Percentiles rank a stretch among this genome's conserved stretches.
phyloP scores from a whole-genome alignment of 2,888 invertebrate species.

The Meandrusa payeni region DNA sequence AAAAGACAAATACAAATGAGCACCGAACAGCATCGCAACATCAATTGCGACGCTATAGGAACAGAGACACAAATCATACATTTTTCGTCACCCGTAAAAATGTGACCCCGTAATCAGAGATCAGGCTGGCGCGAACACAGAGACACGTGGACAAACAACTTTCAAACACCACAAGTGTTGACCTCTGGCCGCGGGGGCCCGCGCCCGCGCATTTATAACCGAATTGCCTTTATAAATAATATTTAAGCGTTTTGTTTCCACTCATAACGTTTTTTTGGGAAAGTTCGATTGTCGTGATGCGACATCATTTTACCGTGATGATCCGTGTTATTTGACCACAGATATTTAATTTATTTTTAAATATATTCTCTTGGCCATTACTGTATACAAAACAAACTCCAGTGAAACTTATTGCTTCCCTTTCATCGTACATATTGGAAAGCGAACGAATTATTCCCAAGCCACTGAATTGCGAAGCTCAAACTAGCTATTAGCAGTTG shows the following conservation, averaged over 20 bases:
- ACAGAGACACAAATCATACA: not conserved
- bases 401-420: too few relatives aligned
- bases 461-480: too few relatives aligned
- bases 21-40: not conserved
- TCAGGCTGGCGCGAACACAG: conserved; percentile 29
- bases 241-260: conserved; percentile 23
- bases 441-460: too few relatives aligned
- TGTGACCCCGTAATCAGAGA: conserved; percentile 33
- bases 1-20: not conserved
- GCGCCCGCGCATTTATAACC: conserved; percentile 22
- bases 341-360: too few relatives aligned
- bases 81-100: conserved; percentile 27
- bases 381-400: too few relatives aligned
- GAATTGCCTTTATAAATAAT: conserved; percentile 33
- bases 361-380: too few relatives aligned
- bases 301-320: too few relatives aligned
- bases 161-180: conserved; percentile 38
- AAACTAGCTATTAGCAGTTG: too few relatives aligned
- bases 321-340: too few relatives aligned
- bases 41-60: not conserved
- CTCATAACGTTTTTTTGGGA: conserved; percentile 1
- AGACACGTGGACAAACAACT: conserved; percentile 37
- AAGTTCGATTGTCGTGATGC: not conserved
- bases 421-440: too few relatives aligned
- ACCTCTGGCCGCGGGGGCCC: conserved; percentile 36